Evolutionary conservation across 1,140 invertebrate genomes (phyloP).

Genomic region (Drosophila bocqueti): DNA sequence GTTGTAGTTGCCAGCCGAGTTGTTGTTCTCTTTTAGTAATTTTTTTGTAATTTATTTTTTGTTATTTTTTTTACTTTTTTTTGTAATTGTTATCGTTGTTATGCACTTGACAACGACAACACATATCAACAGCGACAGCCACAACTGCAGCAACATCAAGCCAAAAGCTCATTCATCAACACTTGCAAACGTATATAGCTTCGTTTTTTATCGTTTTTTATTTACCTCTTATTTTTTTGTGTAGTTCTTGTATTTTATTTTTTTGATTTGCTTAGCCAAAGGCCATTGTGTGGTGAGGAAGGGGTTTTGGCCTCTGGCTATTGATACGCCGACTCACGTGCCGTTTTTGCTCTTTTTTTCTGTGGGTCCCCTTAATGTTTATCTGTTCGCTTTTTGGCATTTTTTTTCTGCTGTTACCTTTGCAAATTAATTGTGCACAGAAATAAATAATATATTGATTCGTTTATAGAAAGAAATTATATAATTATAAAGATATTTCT

Average conservation of each 20-base stretch:
- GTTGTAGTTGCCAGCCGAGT: slow-evolving; percentile 48
- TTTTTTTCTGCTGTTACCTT: slow-evolving; percentile 41
- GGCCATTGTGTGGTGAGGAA: slow-evolving; percentile 21
- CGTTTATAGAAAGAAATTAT: background rate
- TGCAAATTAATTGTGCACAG: slow-evolving; percentile 58
- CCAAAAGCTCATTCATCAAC: slow-evolving; percentile 73
- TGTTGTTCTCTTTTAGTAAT: slow-evolving; percentile 30
- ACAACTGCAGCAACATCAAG: slow-evolving; percentile 34
- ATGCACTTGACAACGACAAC: slow-evolving; percentile 77
- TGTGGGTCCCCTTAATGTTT: slow-evolving; percentile 8
- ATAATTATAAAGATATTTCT: background rate
- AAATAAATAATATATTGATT: slow-evolving; percentile 6
- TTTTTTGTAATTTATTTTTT: slow-evolving; percentile 1
- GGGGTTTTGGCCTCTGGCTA: slow-evolving; percentile 27
- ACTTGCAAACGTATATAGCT: slow-evolving; percentile 41
- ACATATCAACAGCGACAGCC: slow-evolving; percentile 39
- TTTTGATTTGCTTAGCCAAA: slow-evolving; percentile 42
- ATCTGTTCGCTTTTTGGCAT: slow-evolving; percentile 16
- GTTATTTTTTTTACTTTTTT: slow-evolving; percentile 1
- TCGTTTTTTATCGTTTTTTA: slow-evolving; percentile 4
- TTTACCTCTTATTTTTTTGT: slow-evolving; percentile 28
- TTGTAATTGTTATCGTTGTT: slow-evolving; percentile 55
- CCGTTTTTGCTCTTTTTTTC: slow-evolving; percentile 45
- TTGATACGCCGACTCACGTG: slow-evolving; percentile 57
- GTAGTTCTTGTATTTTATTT: slow-evolving; percentile 22